Evolutionary conservation across 1,140 invertebrate genomes (phyloP).

Genomic region (Chionoecetes opilio): DNA sequence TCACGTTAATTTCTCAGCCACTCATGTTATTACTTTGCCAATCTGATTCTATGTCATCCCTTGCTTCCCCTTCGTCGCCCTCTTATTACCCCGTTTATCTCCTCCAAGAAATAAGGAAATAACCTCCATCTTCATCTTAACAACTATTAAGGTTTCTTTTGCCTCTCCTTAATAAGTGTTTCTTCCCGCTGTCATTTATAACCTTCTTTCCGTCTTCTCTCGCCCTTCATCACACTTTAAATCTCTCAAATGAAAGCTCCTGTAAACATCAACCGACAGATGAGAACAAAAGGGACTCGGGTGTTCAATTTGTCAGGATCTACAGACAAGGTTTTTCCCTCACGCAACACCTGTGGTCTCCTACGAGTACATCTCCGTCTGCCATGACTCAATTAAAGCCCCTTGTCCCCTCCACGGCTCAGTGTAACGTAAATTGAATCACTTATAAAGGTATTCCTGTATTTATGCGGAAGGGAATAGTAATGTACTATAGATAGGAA

Average conservation of each 20-base stretch:
- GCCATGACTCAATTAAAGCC: no score
- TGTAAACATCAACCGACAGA: neutral
- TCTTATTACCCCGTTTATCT: neutral
- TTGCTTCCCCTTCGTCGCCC: neutral
- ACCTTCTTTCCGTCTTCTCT: no score
- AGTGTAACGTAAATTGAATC: no score
- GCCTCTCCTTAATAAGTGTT: no score
- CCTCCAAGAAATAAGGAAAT: no score
- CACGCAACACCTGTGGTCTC: neutral
- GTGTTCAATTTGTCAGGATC: neutral
- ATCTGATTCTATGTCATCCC: neutral
- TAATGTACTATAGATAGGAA: no score
- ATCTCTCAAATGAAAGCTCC: neutral
- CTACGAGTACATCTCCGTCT: neutral
- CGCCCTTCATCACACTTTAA: neutral
- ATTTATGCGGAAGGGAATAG: no score
- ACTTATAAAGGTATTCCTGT: no score
- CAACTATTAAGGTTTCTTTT: no score
- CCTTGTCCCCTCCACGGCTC: no score
- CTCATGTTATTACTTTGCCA: neutral
- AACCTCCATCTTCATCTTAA: no score
- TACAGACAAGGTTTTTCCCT: neutral
- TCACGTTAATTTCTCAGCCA: neutral
- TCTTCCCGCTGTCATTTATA: no score
- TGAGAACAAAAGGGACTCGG: neutral